phyloP scores from a whole-genome alignment of 2,888 invertebrate genomes.

The Sialis fuliginosa region DNA sequence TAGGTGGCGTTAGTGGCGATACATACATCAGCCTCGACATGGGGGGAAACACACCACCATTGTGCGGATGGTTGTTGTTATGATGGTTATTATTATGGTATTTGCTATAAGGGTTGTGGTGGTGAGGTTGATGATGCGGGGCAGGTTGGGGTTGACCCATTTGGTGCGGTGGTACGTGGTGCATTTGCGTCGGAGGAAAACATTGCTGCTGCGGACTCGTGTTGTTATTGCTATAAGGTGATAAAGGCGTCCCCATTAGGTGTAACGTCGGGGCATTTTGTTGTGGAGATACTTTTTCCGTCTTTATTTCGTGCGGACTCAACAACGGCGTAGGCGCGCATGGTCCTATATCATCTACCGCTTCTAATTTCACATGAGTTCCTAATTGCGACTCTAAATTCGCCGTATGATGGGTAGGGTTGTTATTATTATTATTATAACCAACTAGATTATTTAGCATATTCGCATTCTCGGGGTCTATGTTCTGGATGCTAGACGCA shows the following conservation, averaged over 20 bases:
- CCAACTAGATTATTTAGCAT: slow-evolving; percentile 52
- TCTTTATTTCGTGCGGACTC: slow-evolving; percentile 66
- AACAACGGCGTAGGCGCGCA: slow-evolving; percentile 44
- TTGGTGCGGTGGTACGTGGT: slow-evolving; percentile 14
- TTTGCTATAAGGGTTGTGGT: slow-evolving; percentile 9
- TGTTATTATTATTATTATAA: slow-evolving; percentile 7
- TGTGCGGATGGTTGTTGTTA: slow-evolving; percentile 13
- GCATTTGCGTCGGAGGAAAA: slow-evolving; percentile 22
- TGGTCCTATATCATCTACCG: slow-evolving; percentile 37
- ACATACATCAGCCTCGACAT: slow-evolving; percentile 55
- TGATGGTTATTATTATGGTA: slow-evolving; percentile 12
- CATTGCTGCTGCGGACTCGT: slow-evolving; percentile 11
- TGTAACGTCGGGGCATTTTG: slow-evolving; percentile 31
- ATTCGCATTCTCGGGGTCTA: slow-evolving; percentile 78
- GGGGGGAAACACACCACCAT: slow-evolving; percentile 20
- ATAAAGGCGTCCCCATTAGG: slow-evolving; percentile 33
- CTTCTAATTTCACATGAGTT: slow-evolving; percentile 63
- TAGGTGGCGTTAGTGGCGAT: slow-evolving; percentile 72
- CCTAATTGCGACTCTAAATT: slow-evolving; percentile 3
- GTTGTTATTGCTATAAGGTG: slow-evolving; percentile 24
- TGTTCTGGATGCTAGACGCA: slow-evolving; percentile 75
- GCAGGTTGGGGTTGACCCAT: slow-evolving; percentile 24
- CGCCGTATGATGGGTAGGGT: slow-evolving; percentile 1
- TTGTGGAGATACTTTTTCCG: slow-evolving; percentile 38
- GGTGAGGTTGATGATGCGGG: slow-evolving; percentile 12